Evolutionary conservation across 2,113 vertebrate genomes (phyloP).

Genomic region (Hydrochoerus hydrochaeris): DNA sequence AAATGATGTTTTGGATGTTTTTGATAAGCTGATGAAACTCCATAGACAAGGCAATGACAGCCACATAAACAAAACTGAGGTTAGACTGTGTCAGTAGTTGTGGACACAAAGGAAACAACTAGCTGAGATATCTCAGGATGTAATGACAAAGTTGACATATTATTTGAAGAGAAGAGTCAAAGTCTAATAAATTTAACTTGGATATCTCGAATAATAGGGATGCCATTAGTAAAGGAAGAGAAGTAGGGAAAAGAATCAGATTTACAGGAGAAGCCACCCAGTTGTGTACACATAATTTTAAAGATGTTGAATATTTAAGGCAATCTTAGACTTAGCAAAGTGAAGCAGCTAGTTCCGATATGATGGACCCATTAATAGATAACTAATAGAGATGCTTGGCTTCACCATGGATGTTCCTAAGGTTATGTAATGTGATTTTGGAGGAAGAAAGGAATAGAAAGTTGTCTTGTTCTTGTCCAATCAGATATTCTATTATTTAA

Average conservation of each 20-base stretch:
- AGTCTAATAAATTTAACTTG: not conserved
- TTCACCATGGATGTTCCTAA: not conserved
- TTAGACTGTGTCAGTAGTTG: not conserved
- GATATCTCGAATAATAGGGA: not conserved
- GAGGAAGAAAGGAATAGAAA: not conserved
- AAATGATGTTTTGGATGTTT: conserved; percentile 1
- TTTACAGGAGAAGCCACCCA: not conserved
- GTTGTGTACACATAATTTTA: not conserved
- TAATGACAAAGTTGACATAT: not conserved
- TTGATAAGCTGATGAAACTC: not conserved
- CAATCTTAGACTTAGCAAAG: not conserved
- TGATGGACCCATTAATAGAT: not conserved
- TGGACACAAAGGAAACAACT: not conserved
- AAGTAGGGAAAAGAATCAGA: not conserved
- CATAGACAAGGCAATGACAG: not conserved
- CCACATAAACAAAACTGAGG: not conserved
- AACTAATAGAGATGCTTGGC: not conserved
- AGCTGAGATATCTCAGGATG: not conserved
- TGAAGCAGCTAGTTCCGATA: not conserved
- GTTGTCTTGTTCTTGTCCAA: not conserved
- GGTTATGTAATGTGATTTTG: not conserved
- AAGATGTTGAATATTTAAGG: not conserved
- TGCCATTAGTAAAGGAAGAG: not conserved
- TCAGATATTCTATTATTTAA: not conserved
- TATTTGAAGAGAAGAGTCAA: not conserved